Base-by-base conservation (phyloP, 2,888 invertebrate genomes). In the Biston stratarius region DNA sequence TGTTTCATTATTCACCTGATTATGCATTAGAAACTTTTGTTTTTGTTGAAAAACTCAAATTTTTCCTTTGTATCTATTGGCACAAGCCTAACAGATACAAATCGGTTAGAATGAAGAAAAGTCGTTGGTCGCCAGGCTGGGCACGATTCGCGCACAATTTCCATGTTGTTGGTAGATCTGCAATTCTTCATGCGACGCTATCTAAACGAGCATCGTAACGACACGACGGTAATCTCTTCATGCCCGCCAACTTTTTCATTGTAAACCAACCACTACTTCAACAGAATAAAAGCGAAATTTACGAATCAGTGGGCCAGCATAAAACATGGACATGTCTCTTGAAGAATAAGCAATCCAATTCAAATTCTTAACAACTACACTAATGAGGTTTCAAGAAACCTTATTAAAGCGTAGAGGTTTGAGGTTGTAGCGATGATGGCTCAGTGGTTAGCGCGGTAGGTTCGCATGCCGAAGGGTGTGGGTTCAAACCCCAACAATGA, bases 171-270 rank as follows among this genome's bases (percentile, higher is more conserved):
- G 84, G 85, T 82, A 88, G 89, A 91, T 88, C 87, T 89, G 87
- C 92, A 89, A 92, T 92, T 84, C 91, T 83, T 92, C 92, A 91
- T 90, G 86, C 79, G 81, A 82, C 87, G 67, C 59, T 92, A 93
- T 93, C 92, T 93, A 91, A 93, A 93, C 91, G 92, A 91, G 90
- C 82, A 93, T 92, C 92, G 87, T 90, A 92, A 92, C 88, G 91
- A 91, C 91, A 89, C 68, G 69, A 83, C 84, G 83, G 91, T 92
- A 92, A 92, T 92, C 92, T 92, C 85, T 82, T 84, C 82, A 81
- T 87, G 85, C 85, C 87, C 83, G 82, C 78, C 81, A 75, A 72
- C 74, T 71, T 65, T 68, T 69, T 74, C 52, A 58, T 55, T 42
- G 56, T 79, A 85, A 83, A 85, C 65, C 78, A 74, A 73, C 79